Evolutionary conservation across 2,888 invertebrate species (phyloP), one percentile per base, ranked within the genome.

Genomic region (Atherix ibis): DNA sequence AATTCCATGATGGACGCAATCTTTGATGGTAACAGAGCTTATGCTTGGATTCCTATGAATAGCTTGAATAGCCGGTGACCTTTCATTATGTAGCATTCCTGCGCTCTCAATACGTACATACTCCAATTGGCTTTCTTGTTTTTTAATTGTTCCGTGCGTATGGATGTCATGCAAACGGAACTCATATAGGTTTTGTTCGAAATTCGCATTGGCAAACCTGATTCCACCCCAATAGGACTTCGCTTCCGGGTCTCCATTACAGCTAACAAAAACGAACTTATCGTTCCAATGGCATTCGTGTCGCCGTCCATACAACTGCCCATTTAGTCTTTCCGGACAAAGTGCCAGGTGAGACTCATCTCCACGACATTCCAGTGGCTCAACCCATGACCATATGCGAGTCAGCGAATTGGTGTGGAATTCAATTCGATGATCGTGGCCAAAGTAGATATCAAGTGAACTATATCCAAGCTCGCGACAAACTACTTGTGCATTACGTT

Each of bases 221-320:
- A 98, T 76, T 22, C 97, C 97, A 27, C 97, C 98, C 98, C 98
- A 99, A 51, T 89, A 88, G 31, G 81, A 73, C 36, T 71, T 65
- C 13, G 65, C 63, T 9, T 70, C 64, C 5, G 50, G 50, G 4
- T 72, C 65, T 4, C 79, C 58, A 51, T 78, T 79, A 52, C 98
- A 98, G 46, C 85, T 79, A 12, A 98, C 75, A 51, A 94, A 98
- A 1, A 97, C 87, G 51, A 87, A 98, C 28, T 81, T 71, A 2
- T 80, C 80, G 56, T 91, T 79, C 83, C 89, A 91, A 46, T 74
- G 74, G 48, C 94, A 94, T 46, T 76, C 76, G 54, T 88, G 80
- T 35, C 76, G 67, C 44, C 84, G 82, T 0, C 85, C 85, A 48
- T 81, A 85, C 4, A 85, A 68, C 52, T 91, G 87, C 0, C 92